Base-by-base conservation (phyloP, 2,888 invertebrate species). In the Pollenia angustigena region DNA sequence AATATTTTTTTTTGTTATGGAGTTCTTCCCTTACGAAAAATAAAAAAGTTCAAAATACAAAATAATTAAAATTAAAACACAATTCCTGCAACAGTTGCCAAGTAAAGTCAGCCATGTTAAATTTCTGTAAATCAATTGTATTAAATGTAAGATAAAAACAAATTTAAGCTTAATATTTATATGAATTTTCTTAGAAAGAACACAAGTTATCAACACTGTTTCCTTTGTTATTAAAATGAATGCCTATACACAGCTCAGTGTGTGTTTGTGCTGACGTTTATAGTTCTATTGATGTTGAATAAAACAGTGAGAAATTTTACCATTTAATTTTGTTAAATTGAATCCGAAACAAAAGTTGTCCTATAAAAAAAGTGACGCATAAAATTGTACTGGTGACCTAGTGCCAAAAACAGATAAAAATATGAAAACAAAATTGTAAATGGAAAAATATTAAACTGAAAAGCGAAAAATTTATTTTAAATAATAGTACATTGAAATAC, bases 321-420 rank as follows among this genome's bases (percentile, higher is more conserved):
- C 46, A 64, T 75, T 83, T 71, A 60, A 66, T 64, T 32, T 71
- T 50, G 42, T 66, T 74, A 60, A 84, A 79, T 79, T 66, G 52
- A 68, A 69, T 81, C 40, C 71, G 23, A 78, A 72, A 68, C 42
- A 74, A 68, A 78, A 81, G 48, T 68, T 54, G 68, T 74, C 74
- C 78, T 50, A 81, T 66, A 85, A 66, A 64, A 71, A 69, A 42
- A 66, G 60, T 83, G 83, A 84, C 85, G 85, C 83, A 82, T 82
- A 80, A 81, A 79, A 79, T 32, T 32, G 32, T 32, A 66, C 42
- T 40, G 84, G 54, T 88, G 88, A 87, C 85, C 88, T 68, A 81
- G 84, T 89, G 87, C 88, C 89, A 89, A 88, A 85, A 88, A 79
- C 68, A 85, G 74, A 85, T 68, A 74, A 46, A 80, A 80, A 32